These are phyloP conservation scores for Ctena decussata DNA, from an alignment of 2,888 invertebrate species.

Conservation along the genomic window DNA sequence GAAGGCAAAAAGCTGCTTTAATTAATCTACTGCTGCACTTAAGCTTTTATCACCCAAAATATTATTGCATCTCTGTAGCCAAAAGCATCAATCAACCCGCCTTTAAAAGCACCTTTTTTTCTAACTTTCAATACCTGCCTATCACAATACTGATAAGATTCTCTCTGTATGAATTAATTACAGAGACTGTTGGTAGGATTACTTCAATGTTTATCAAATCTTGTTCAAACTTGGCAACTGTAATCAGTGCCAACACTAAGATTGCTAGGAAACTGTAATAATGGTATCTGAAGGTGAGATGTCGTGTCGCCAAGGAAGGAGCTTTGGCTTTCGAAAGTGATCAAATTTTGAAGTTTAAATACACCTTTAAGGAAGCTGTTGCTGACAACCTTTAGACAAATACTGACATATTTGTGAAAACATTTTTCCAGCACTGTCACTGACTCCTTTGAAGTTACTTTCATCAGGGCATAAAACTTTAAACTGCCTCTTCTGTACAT, in stretches of 20 bases:
- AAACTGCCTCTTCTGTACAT: too few relatives aligned
- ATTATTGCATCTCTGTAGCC: not conserved
- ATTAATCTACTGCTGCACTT: too few relatives aligned
- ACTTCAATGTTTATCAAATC: not conserved
- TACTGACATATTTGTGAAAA: too few relatives aligned
- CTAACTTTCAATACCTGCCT: slow-evolving; percentile 2
- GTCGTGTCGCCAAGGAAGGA: not conserved
- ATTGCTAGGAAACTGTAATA: not conserved
- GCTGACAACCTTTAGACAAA: too few relatives aligned
- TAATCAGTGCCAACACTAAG: not conserved
- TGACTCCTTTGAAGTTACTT: too few relatives aligned
- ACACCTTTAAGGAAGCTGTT: too few relatives aligned
- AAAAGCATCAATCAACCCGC: not conserved
- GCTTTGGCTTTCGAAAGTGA: not conserved
- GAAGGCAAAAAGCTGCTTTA: too few relatives aligned
- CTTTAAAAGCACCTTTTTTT: not conserved
- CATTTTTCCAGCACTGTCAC: too few relatives aligned
- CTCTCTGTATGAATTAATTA: not conserved
- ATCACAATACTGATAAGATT: not conserved
- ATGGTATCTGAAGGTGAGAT: not conserved
- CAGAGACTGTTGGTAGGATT: not conserved
- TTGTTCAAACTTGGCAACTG: slow-evolving; percentile 1
- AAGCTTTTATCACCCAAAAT: too few relatives aligned
- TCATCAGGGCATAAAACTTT: too few relatives aligned
- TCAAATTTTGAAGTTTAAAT: too few relatives aligned